These are phyloP conservation scores for Notodonta dromedarius DNA, from an alignment of 2,888 invertebrate species.

Conservation along the genomic window DNA sequence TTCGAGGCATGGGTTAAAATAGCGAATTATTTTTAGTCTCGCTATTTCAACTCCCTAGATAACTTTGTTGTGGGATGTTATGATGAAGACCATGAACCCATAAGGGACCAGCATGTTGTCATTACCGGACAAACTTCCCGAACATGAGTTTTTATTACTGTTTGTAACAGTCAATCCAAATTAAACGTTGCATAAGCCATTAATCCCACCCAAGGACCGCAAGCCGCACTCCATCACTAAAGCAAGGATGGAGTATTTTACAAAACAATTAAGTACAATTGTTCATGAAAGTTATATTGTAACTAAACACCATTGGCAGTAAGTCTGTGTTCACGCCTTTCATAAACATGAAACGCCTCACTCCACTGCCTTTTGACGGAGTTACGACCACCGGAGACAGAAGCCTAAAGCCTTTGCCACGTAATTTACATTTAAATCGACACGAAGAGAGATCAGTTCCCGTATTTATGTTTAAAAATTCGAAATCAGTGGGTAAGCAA, in stretches of 20 bases:
- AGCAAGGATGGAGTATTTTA: background rate
- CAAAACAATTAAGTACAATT: background rate
- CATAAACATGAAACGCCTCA: slow-evolving; percentile 51
- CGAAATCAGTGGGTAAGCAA: background rate
- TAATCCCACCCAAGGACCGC: too few relatives aligned
- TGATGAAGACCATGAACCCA: too few relatives aligned
- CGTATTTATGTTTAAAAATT: slow-evolving; percentile 41
- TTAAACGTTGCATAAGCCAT: too few relatives aligned
- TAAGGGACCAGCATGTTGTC: too few relatives aligned
- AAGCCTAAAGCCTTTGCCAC: slow-evolving; percentile 39
- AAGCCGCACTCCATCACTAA: too few relatives aligned
- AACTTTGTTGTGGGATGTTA: too few relatives aligned
- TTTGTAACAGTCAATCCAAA: too few relatives aligned
- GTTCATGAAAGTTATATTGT: background rate
- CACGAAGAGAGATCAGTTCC: slow-evolving; percentile 29
- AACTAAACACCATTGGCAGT: slow-evolving; percentile 19
- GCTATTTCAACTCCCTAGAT: too few relatives aligned
- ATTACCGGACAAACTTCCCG: too few relatives aligned
- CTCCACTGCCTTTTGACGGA: slow-evolving; percentile 38
- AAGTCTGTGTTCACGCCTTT: slow-evolving; percentile 36
- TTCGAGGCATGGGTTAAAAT: too few relatives aligned
- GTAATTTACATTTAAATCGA: slow-evolving; percentile 64
- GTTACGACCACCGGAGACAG: slow-evolving; percentile 45
- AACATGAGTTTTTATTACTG: too few relatives aligned
- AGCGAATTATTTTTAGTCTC: too few relatives aligned